phyloP scores from a whole-genome alignment of 2,113 vertebrate genomes.

The Cyprinodon tularosa region DNA sequence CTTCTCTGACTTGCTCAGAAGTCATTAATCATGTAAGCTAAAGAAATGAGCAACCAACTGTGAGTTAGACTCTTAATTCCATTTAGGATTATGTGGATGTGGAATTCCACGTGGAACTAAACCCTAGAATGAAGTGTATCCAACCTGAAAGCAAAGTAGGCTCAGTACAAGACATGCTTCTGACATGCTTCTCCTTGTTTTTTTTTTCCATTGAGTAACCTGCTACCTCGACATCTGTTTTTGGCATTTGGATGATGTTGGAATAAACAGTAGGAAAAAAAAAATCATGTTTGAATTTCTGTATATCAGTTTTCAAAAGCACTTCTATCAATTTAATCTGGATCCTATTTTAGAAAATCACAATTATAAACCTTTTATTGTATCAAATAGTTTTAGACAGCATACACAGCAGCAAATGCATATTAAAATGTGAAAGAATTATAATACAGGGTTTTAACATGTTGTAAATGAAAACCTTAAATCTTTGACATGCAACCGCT shows the following conservation, averaged over 20 bases:
- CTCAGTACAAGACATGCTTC: neutral
- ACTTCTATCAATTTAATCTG: neutral
- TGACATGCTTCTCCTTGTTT: neutral
- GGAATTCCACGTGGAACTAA: conserved; percentile 12
- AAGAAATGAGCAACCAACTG: conserved; percentile 8
- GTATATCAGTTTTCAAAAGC: too few relatives aligned
- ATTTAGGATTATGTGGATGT: conserved; percentile 14
- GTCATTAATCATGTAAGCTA: neutral
- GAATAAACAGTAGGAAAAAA: neutral
- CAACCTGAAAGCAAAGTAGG: conserved; percentile 9
- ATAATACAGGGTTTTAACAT: neutral
- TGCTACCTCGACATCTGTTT: neutral
- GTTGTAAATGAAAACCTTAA: neutral
- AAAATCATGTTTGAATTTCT: too few relatives aligned
- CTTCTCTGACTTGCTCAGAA: neutral
- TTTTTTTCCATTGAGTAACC: neutral
- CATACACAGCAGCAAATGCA: neutral
- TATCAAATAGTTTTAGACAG: too few relatives aligned
- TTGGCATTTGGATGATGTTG: neutral
- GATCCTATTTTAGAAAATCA: neutral
- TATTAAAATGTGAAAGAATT: neutral
- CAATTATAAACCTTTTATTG: too few relatives aligned
- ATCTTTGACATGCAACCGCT: neutral
- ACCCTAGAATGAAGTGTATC: conserved; percentile 17
- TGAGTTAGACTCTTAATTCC: conserved; percentile 22